Evolutionary conservation across 1,140 invertebrate genomes (phyloP).

Genomic region (Drosophila sp.): DNA sequence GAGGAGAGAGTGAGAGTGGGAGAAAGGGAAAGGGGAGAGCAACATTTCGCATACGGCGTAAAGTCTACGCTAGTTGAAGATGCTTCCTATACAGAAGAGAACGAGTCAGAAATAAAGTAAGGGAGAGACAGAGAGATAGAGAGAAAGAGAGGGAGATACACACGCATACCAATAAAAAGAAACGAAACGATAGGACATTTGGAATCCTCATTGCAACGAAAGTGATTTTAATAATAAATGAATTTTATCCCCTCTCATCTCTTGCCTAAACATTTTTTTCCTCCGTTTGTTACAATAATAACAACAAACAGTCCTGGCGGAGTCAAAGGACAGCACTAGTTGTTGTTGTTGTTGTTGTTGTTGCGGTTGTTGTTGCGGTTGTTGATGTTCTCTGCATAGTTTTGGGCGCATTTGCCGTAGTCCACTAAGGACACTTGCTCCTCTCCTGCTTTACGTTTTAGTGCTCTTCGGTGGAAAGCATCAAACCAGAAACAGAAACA

Average conservation of each 20-base stretch:
- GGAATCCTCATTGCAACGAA: slow-evolving; percentile 83
- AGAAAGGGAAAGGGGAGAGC: slow-evolving; percentile 6
- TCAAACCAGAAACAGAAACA: not conserved
- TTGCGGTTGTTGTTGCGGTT: slow-evolving; percentile 15
- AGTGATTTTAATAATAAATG: slow-evolving; percentile 84
- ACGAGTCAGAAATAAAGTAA: slow-evolving; percentile 4
- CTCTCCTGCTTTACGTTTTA: slow-evolving; percentile 35
- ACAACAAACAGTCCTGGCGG: slow-evolving; percentile 10
- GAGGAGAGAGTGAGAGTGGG: slow-evolving; percentile 2
- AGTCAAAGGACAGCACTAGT: slow-evolving; percentile 15
- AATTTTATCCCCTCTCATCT: slow-evolving; percentile 52
- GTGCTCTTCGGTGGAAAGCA: slow-evolving; percentile 39
- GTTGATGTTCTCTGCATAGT: slow-evolving; percentile 18
- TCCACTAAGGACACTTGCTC: slow-evolving; percentile 47
- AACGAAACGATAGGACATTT: slow-evolving; percentile 81
- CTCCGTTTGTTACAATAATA: slow-evolving; percentile 4
- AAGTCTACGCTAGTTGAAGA: slow-evolving; percentile 70
- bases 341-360: slow-evolving; percentile 15
- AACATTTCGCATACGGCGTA: slow-evolving; percentile 21
- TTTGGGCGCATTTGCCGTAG: slow-evolving; percentile 16
- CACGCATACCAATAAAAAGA: slow-evolving; percentile 79
- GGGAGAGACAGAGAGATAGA: slow-evolving; percentile 1
- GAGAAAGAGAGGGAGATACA: slow-evolving; percentile 9
- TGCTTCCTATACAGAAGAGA: slow-evolving; percentile 56
- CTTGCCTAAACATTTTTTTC: not conserved